Evolutionary conservation across 2,888 invertebrate species (phyloP).

Genomic region (Heterodera filipjevi): DNA sequence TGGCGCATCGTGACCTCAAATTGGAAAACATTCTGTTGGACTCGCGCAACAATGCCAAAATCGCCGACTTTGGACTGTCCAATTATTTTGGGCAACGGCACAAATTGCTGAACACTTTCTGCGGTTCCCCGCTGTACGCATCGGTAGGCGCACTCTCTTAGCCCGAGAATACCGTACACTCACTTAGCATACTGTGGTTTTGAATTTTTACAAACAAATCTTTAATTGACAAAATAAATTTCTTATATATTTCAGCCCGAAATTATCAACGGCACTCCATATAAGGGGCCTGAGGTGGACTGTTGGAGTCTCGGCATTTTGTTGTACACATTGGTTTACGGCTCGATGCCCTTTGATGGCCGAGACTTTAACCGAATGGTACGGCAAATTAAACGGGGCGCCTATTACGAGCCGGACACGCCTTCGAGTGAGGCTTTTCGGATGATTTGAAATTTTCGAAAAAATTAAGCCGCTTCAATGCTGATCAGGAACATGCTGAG

Average conservation of each 20-base stretch:
- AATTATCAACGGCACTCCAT: conserved; percentile 69
- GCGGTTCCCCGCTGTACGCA: conserved; percentile 69
- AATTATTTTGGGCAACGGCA: conserved; percentile 76
- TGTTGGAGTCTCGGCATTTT: conserved; percentile 86
- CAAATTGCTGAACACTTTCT: conserved; percentile 68
- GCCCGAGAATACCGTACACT: neutral
- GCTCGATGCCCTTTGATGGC: conserved; percentile 98
- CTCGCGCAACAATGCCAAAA: conserved; percentile 71
- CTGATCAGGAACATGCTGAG: conserved; percentile 91
- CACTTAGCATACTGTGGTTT: no score
- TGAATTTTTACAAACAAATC: no score
- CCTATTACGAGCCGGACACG: conserved; percentile 92
- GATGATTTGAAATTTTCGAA: neutral
- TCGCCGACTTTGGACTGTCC: conserved; percentile 96
- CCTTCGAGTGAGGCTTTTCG: conserved; percentile 75
- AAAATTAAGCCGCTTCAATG: conserved; percentile 81
- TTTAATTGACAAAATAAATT: no score
- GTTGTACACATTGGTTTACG: conserved; percentile 94
- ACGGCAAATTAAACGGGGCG: conserved; percentile 65
- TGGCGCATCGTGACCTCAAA: conserved; percentile 69
- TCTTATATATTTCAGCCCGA: conserved; percentile 53
- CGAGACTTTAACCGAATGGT: conserved; percentile 89
- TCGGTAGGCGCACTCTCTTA: conserved; percentile 39
- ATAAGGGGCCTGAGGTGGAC: conserved; percentile 82
- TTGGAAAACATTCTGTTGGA: conserved; percentile 69